Conservation (phyloP, 2,797 vertebrate genomes). For the Champsocephalus gunnari region DNA sequence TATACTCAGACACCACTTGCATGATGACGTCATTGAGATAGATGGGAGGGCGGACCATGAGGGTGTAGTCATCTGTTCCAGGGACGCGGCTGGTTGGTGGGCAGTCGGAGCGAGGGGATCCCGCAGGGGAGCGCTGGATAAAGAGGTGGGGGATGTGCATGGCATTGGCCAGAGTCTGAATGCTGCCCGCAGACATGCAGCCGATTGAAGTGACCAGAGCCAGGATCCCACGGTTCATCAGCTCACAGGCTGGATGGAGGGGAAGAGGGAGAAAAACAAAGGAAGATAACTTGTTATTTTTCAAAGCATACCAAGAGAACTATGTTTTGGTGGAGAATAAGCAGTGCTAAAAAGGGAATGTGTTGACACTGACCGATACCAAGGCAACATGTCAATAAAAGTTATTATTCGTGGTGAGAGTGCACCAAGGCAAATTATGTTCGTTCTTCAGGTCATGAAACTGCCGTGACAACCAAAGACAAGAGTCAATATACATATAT, state of each 20-base stretch:
- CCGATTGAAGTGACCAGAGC: slow-evolving; percentile 98
- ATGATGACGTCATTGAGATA: slow-evolving; percentile 98
- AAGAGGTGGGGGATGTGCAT: slow-evolving; percentile 99
- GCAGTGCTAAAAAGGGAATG: not conserved
- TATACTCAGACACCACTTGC: slow-evolving; percentile 95
- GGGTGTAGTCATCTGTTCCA: slow-evolving; percentile 93
- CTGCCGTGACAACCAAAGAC: slow-evolving; percentile 20
- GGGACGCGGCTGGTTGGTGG: slow-evolving; percentile 87
- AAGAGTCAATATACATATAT: not conserved
- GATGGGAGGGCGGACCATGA: slow-evolving; percentile 94
- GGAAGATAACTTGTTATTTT: slow-evolving; percentile 32
- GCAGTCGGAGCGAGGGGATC: slow-evolving; percentile 92
- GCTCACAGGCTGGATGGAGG: slow-evolving; percentile 91
- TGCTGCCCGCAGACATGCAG: slow-evolving; percentile 95
- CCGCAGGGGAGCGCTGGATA: slow-evolving; percentile 91
- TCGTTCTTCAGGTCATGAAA: slow-evolving; percentile 37
- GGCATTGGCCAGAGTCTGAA: slow-evolving; percentile 95
- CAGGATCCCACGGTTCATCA: slow-evolving; percentile 99
- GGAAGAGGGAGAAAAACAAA: not conserved
- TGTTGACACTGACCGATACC: not conserved
- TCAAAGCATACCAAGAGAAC: not conserved
- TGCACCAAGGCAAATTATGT: slow-evolving; percentile 8
- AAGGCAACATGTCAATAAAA: slow-evolving; percentile 9
- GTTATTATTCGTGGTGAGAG: slow-evolving; percentile 19
- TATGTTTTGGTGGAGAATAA: slow-evolving; percentile 1